phyloP scores from a whole-genome alignment of 2,797 vertebrate genomes.

The Sebastiscus albofasciatus region DNA sequence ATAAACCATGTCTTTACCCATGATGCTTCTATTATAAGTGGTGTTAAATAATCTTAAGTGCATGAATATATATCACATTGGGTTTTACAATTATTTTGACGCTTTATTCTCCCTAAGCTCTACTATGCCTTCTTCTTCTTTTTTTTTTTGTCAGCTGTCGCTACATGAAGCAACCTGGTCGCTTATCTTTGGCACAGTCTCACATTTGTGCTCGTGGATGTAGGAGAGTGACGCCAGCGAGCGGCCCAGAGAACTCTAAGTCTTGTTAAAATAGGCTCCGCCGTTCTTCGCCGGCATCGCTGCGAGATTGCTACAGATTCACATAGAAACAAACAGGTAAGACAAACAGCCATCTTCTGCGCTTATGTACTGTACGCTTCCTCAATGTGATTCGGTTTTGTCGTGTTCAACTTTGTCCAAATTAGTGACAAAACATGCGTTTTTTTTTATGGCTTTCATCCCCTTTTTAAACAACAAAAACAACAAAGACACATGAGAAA shows the following conservation, averaged over 20 bases:
- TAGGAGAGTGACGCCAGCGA: slow-evolving; percentile 62
- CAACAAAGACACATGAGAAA: slow-evolving; percentile 84
- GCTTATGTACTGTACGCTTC: slow-evolving; percentile 38
- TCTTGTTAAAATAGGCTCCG: slow-evolving; percentile 31
- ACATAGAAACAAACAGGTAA: slow-evolving; percentile 72
- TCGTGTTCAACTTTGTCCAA: slow-evolving; percentile 56
- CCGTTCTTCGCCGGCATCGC: slow-evolving; percentile 54
- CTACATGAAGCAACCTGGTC: slow-evolving; percentile 82
- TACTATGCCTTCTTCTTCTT: slow-evolving; percentile 44
- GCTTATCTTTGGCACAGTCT: slow-evolving; percentile 84
- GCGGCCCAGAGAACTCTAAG: slow-evolving; percentile 24
- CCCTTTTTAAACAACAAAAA: slow-evolving; percentile 88
- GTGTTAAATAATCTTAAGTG: slow-evolving; percentile 81
- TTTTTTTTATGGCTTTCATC: slow-evolving; percentile 96
- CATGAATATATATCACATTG: slow-evolving; percentile 81
- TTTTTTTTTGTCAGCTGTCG: slow-evolving; percentile 64
- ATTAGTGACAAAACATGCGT: slow-evolving; percentile 74
- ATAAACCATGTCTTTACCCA: slow-evolving; percentile 77
- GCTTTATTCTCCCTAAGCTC: slow-evolving; percentile 54
- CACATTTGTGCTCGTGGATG: slow-evolving; percentile 82
- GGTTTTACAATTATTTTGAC: slow-evolving; percentile 81
- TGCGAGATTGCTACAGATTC: slow-evolving; percentile 82
- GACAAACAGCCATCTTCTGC: slow-evolving; percentile 73
- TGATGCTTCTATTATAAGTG: slow-evolving; percentile 75
- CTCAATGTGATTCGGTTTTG: slow-evolving; percentile 51